Conservation (phyloP, 2,113 vertebrate species). For the Prinia subflava region DNA sequence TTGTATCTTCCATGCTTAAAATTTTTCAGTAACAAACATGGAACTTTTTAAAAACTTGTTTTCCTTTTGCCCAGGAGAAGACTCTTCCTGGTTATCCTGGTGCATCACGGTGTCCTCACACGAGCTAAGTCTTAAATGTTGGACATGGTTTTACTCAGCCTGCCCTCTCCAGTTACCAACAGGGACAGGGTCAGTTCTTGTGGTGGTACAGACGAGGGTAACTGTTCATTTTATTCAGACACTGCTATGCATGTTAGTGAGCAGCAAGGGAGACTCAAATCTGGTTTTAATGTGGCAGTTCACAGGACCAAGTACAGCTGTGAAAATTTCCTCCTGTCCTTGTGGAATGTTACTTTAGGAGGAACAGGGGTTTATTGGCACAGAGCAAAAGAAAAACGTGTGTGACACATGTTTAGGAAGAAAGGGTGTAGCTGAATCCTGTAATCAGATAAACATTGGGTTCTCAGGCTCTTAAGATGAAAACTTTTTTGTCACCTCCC, state of each 20-base stretch:
- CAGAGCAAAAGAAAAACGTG: not conserved
- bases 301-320: not conserved
- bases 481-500: not conserved
- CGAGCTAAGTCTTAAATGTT: not conserved
- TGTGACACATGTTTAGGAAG: not conserved
- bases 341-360: not conserved
- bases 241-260: not conserved
- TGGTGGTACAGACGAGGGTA: not conserved
- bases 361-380: not conserved
- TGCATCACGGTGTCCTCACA: not conserved
- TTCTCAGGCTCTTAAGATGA: not conserved
- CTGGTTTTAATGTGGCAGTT: not conserved
- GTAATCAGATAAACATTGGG: not conserved
- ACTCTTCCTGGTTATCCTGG: not conserved
- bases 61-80: not conserved
- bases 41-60: not conserved
- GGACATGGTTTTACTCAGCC: not conserved
- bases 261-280: not conserved
- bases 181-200: not conserved
- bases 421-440: not conserved
- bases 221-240: not conserved
- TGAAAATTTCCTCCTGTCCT: not conserved
- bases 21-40: not conserved
- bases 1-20: not conserved
- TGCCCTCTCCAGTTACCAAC: not conserved